Percentiles rank a stretch among this genome's conserved stretches.
phyloP scores from a whole-genome alignment of 2,797 vertebrate species.

The Helostoma temminkii region DNA sequence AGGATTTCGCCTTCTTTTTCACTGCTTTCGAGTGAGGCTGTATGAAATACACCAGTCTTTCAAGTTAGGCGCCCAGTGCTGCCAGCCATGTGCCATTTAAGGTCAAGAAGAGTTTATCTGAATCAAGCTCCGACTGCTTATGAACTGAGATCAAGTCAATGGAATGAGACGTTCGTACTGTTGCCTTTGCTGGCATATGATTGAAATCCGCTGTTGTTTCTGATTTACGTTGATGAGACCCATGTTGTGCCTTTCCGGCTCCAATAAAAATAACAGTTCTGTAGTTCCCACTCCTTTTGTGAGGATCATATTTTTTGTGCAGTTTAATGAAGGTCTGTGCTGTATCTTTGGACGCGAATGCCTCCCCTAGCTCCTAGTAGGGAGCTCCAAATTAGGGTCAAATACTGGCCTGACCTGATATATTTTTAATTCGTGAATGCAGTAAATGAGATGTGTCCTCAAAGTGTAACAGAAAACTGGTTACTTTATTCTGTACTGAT shows the following conservation, averaged over 20 bases:
- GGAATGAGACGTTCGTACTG: slow-evolving; percentile 56
- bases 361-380: slow-evolving; percentile 21
- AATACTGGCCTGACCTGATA: slow-evolving; percentile 15
- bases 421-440: slow-evolving; percentile 11
- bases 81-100: slow-evolving; percentile 67
- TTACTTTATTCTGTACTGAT: slow-evolving; percentile 3
- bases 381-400: slow-evolving; percentile 15
- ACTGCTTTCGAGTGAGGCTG: slow-evolving; percentile 55
- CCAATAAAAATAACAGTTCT: slow-evolving; percentile 42
- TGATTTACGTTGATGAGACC: slow-evolving; percentile 69
- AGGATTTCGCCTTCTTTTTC: slow-evolving; percentile 50
- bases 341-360: slow-evolving; percentile 39
- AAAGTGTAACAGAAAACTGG: slow-evolving; percentile 11
- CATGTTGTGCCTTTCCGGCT: slow-evolving; percentile 41
- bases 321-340: slow-evolving; percentile 30
- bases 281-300: neutral
- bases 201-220: slow-evolving; percentile 59
- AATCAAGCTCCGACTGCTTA: slow-evolving; percentile 52
- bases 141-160: slow-evolving; percentile 65
- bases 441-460: slow-evolving; percentile 1
- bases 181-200: slow-evolving; percentile 48
- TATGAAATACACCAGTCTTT: slow-evolving; percentile 56
- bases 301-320: slow-evolving; percentile 25
- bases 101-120: slow-evolving; percentile 65
- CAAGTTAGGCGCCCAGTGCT: slow-evolving; percentile 20